These are phyloP conservation scores for Brachionus calyciflorus DNA, from an alignment of 1,140 invertebrate genomes.

Conservation along the genomic window DNA sequence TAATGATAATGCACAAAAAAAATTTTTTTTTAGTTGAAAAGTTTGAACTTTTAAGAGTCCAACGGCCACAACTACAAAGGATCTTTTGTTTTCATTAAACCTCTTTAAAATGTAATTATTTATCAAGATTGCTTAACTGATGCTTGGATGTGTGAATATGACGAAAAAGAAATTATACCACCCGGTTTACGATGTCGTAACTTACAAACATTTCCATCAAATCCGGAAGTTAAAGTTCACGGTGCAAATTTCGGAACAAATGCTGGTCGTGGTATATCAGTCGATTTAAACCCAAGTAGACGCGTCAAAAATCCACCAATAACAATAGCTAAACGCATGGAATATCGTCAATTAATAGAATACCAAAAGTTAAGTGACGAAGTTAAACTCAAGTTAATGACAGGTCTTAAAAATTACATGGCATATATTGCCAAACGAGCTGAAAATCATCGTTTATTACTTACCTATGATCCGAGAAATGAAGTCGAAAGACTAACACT, in stretches of 20 bases:
- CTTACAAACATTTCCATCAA: conserved; percentile 55
- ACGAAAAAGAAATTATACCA: conserved; percentile 57
- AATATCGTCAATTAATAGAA: conserved; percentile 43
- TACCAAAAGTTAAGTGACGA: conserved; percentile 23
- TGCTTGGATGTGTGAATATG: conserved; percentile 56
- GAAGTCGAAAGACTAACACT: not conserved
- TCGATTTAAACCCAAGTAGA: not conserved
- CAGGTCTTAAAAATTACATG: conserved; percentile 30
- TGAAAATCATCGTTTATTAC: conserved; percentile 25
- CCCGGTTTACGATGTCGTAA: conserved; percentile 55
- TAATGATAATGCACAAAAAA: too few relatives aligned
- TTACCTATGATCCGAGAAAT: conserved; percentile 2
- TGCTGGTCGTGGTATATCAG: conserved; percentile 54
- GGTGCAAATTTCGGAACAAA: conserved; percentile 57
- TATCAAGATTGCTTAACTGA: conserved; percentile 53
- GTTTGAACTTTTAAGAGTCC: too few relatives aligned
- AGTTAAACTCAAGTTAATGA: conserved; percentile 4
- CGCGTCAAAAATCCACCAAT: conserved; percentile 39
- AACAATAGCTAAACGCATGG: conserved; percentile 20
- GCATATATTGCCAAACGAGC: conserved; percentile 36
- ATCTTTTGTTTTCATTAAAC: too few relatives aligned
- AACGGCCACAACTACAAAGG: too few relatives aligned
- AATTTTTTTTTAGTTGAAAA: too few relatives aligned
- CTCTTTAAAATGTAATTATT: not conserved
- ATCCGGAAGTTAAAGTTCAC: conserved; percentile 53